These are phyloP conservation scores for Bombus waltoni DNA, from an alignment of 1,140 invertebrate genomes.

Conservation along the genomic window DNA sequence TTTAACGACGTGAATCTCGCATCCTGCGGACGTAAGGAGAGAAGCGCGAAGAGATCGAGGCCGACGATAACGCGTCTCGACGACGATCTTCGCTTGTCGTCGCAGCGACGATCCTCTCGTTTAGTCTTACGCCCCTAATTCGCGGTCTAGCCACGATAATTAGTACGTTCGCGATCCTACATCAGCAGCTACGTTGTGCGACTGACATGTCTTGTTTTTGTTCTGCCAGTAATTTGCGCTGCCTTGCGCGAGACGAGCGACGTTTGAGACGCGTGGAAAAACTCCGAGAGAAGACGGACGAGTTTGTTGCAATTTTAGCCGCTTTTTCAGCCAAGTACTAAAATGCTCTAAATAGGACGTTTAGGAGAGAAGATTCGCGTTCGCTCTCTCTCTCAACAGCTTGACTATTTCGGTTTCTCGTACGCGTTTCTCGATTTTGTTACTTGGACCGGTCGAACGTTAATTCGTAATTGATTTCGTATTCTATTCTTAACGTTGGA, in stretches of 20 bases:
- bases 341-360: not conserved
- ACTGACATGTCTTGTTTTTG: slow-evolving; percentile 7
- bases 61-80: slow-evolving; percentile 57
- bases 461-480: no score
- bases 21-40: slow-evolving; percentile 40
- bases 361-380: not conserved
- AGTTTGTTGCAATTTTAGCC: not conserved
- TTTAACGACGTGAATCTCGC: slow-evolving; percentile 32
- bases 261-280: not conserved
- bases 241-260: not conserved
- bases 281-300: not conserved
- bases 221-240: slow-evolving; percentile 10
- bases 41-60: slow-evolving; percentile 54
- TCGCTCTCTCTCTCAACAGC: not conserved
- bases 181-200: not conserved
- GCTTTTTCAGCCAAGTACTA: not conserved
- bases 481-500: not conserved
- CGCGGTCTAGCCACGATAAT: slow-evolving; percentile 67
- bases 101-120: slow-evolving; percentile 53
- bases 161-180: slow-evolving; percentile 56
- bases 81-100: slow-evolving; percentile 37
- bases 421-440: no score
- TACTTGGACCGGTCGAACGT: not conserved
- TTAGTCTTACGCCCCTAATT: slow-evolving; percentile 65
- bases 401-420: not conserved